These are phyloP conservation scores for Hetaerina titia DNA, from an alignment of 2,888 invertebrate species.

Conservation along the genomic window DNA sequence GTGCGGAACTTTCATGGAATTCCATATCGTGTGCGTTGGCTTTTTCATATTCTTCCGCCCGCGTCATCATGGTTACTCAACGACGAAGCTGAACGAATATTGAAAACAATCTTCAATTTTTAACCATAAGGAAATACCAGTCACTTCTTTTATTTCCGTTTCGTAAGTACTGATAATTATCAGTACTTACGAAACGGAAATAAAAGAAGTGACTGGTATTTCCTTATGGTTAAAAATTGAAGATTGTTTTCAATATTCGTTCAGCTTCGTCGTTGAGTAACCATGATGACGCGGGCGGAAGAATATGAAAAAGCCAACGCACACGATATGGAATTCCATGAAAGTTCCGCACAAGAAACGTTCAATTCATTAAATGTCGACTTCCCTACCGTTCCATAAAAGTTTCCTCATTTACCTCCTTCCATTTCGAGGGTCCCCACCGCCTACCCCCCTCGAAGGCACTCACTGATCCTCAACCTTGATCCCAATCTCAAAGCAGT, in stretches of 20 bases:
- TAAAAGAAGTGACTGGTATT: too few relatives aligned
- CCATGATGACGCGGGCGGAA: background rate
- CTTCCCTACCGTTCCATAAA: background rate
- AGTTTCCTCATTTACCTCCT: background rate
- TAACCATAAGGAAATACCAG: too few relatives aligned
- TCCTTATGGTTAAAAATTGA: too few relatives aligned
- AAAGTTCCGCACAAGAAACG: background rate
- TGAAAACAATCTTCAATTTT: background rate
- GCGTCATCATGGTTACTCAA: background rate
- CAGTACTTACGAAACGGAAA: too few relatives aligned
- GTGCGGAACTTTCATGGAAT: background rate
- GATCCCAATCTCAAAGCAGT: background rate
- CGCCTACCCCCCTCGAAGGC: background rate
- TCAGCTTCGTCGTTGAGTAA: too few relatives aligned
- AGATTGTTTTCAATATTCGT: background rate
- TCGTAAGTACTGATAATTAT: too few relatives aligned
- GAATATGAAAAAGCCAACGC: background rate
- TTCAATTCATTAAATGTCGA: constrained; percentile 14
- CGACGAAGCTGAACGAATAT: background rate
- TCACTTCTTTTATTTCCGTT: too few relatives aligned
- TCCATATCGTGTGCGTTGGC: background rate
- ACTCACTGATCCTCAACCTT: background rate
- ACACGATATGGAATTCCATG: background rate
- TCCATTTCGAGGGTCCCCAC: background rate
- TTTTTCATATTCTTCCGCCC: background rate